Evolutionary conservation across 92 coral and sea anemone genomes (phyloP), one percentile per base, ranked within the genome.

Genomic region (Epizoanthus ramosus): DNA sequence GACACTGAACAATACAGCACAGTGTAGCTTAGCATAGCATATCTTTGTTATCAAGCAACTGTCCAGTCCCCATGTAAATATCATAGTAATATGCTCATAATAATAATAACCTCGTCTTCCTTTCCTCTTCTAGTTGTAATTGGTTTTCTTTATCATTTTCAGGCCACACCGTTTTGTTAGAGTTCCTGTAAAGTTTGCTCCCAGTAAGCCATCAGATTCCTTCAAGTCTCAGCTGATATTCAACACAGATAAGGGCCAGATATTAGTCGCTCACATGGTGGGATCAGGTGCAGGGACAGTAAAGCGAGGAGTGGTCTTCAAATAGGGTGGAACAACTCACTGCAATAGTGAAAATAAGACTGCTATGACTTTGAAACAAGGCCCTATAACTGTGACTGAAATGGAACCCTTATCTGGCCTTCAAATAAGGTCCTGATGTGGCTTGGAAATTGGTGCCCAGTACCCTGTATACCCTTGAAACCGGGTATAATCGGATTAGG

Each of bases 101-200:
- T n/a, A n/a, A n/a, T n/a, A n/a, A n/a, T n/a, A n/a, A n/a, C n/a
- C n/a, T n/a, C n/a, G n/a, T n/a, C 54, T 47, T 47, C 53, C 13
- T 14, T 79, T 79, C n/a, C 23, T 79, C 2, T 58, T 60, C 59
- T 6, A 59, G 14, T 47, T 47, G 54, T 47, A 4, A 41, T n/a
- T 25, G 14, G 7, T n/a, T 63, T 58, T 15, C 54, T 61, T 33
- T 69, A 15, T 58, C 33, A 9, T 37, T 43, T 63, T 41, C 85
- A 93, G 95, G 71, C 93, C 98, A 6, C 79, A 85, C 12, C 89
- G 92, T 67, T 95, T 87, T 84, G 92, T 95, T n/a, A 74, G 91
- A 70, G 79, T 95, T 1, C 98, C 98, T 17, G 93, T 95, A 43
- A 77, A 73, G 86, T 95, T 95, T 84, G 56, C 89, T 10, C 98